These are phyloP conservation scores for Orycteropus afer DNA, from an alignment of 2,113 vertebrate genomes.

Conservation along the genomic window DNA sequence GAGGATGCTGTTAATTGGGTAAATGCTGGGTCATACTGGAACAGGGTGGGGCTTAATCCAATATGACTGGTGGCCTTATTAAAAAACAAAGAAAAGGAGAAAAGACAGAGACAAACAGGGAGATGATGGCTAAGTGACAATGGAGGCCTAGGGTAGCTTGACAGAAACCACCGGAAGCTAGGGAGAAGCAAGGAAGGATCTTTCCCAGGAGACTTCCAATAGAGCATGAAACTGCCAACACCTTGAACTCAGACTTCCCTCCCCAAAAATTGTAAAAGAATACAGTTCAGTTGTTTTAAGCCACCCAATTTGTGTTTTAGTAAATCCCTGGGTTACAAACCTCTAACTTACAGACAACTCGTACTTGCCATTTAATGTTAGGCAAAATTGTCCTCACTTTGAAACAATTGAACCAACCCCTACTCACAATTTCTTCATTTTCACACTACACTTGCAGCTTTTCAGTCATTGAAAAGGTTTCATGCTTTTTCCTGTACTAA, in stretches of 20 bases:
- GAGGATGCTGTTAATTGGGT: background rate
- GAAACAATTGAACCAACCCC: background rate
- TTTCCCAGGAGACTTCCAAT: background rate
- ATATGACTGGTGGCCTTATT: background rate
- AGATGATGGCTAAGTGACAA: background rate
- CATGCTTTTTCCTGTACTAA: too few species aligned
- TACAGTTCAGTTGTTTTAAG: background rate
- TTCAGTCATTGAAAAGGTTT: background rate
- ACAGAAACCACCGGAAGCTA: background rate
- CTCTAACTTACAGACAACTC: background rate
- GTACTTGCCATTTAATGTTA: background rate
- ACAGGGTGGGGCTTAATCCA: background rate
- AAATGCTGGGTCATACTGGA: background rate
- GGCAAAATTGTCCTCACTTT: background rate
- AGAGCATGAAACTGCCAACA: background rate
- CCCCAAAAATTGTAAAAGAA: background rate
- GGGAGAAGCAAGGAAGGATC: background rate
- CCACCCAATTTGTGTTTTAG: background rate
- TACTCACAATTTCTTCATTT: background rate
- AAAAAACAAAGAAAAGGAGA: background rate
- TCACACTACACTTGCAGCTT: background rate
- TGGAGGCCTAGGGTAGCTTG: background rate
- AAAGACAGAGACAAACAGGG: background rate
- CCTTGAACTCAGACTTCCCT: background rate
- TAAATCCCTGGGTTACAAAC: too few species aligned